Base-by-base conservation (phyloP, 2,888 invertebrate species). In the Amblyjoppa proteus region DNA sequence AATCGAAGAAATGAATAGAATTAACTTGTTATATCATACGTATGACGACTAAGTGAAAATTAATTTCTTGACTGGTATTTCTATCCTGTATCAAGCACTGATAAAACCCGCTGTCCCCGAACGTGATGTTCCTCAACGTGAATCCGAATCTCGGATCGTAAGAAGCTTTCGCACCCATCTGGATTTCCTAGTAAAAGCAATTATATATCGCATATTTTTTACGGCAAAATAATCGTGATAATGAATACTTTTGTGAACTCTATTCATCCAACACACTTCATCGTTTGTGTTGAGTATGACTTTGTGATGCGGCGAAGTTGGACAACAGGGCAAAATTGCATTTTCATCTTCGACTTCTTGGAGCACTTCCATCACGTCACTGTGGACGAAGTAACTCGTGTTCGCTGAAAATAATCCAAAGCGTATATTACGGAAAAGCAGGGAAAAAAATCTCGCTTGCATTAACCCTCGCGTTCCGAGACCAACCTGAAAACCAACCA, bases 271-370 rank as follows among this genome's bases (percentile, higher is more conserved):
- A 75, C 87, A 85, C 31, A 82, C 16, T 2, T 74, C 82, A 0
- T 87, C 82, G 41, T 84, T 85, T 4, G 51, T 53, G 0, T 51
- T 4, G 0, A 92, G 86, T 58, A 25, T 87, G 0, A 96, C 96
- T 25, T 94, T 92, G 1, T 95, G 94, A 81, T 95, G 93, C 1
- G 96, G 96, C 69, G 95, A 95, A 1, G 96, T 95, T 4, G 96
- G 96, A 69, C 95, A 95, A 90, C 97, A 97, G 31, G 96, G 96
- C 87, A 97, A 95, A 0, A 95, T 90, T 0, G 94, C 94, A 28
- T 94, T 91, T 1, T 90, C 94, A 3, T n/a, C n/a, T n/a, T n/a
- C n/a, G n/a, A n/a, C n/a, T n/a, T n/a, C n/a, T n/a, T n/a, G n/a
- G n/a, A n/a, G n/a, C n/a, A n/a, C n/a, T n/a, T n/a, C n/a, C n/a